Evolutionary conservation across 2,888 invertebrate species (phyloP).

Genomic region (Drosophila aldrichi): DNA sequence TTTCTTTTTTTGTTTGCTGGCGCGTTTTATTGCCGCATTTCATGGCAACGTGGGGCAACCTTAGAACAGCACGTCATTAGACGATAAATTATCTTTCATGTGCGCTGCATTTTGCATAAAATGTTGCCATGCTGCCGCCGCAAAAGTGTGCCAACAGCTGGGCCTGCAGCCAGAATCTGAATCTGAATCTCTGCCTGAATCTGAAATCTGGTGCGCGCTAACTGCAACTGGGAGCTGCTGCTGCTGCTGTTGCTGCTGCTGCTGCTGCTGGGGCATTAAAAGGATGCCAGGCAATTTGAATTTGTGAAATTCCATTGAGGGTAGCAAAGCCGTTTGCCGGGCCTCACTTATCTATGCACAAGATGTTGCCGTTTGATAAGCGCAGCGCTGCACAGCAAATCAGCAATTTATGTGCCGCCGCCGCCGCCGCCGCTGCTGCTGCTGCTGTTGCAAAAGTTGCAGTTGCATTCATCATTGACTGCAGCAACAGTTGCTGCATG

Average conservation of each 20-base stretch:
- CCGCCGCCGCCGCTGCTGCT: slow-evolving; percentile 24
- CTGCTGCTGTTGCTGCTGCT: slow-evolving; percentile 23
- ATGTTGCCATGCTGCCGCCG: slow-evolving; percentile 56
- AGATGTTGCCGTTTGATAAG: slow-evolving; percentile 81
- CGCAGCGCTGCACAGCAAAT: slow-evolving; percentile 64
- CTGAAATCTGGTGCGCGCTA: slow-evolving; percentile 39
- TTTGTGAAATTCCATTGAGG: slow-evolving; percentile 79
- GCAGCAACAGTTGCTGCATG: slow-evolving; percentile 66
- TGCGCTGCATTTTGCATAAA: slow-evolving; percentile 73
- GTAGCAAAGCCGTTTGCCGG: slow-evolving; percentile 24
- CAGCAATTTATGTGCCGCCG: slow-evolving; percentile 72
- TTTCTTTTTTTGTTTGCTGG: slow-evolving; percentile 17
- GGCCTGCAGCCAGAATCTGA: slow-evolving; percentile 26
- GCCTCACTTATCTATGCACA: slow-evolving; percentile 76
- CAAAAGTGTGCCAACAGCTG: slow-evolving; percentile 75
- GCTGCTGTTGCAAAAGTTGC: slow-evolving; percentile 47
- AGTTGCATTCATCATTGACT: slow-evolving; percentile 71
- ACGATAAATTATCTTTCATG: slow-evolving; percentile 74
- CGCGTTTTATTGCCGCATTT: slow-evolving; percentile 72
- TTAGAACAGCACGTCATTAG: slow-evolving; percentile 80
- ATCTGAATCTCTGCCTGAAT: slow-evolving; percentile 32
- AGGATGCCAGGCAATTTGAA: slow-evolving; percentile 80
- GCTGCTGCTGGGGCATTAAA: slow-evolving; percentile 56
- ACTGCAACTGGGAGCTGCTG: slow-evolving; percentile 27
- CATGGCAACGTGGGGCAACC: slow-evolving; percentile 64